Percentiles rank a stretch among this genome's conserved stretches.
phyloP scores from a whole-genome alignment of 2,113 vertebrate species.

The Psettodes erumei region DNA sequence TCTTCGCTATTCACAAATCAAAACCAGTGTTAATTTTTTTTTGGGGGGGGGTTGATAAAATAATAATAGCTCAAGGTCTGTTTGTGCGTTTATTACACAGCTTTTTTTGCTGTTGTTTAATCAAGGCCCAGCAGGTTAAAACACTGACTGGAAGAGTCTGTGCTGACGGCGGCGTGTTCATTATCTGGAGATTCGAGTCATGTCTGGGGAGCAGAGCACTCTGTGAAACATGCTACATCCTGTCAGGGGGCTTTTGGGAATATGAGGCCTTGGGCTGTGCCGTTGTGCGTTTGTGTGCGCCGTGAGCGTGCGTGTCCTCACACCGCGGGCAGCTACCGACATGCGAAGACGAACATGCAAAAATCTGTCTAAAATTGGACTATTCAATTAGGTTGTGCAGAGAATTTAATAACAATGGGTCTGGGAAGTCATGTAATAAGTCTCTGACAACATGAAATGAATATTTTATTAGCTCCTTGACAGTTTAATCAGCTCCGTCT shows the following conservation, averaged over 20 bases:
- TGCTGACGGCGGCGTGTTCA: background rate
- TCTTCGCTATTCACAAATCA: background rate
- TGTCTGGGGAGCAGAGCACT: constrained; percentile 23
- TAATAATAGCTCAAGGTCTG: background rate
- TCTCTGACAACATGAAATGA: constrained; percentile 65
- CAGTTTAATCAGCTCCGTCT: constrained; percentile 77
- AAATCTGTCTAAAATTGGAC: constrained; percentile 52
- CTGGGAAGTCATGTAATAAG: constrained; percentile 61
- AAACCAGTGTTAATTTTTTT: background rate
- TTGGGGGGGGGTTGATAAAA: background rate
- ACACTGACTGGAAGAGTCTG: background rate
- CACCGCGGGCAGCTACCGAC: background rate
- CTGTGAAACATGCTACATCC: constrained; percentile 53
- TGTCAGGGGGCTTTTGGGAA: constrained; percentile 44
- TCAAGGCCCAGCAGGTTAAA: background rate
- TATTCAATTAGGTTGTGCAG: constrained; percentile 58
- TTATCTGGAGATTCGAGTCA: constrained; percentile 25
- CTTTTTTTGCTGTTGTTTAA: background rate
- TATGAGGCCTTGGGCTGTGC: background rate
- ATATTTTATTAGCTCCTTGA: constrained; percentile 74
- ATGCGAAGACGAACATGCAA: constrained; percentile 32
- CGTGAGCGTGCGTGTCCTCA: background rate
- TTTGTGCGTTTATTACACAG: background rate
- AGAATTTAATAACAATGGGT: constrained; percentile 64
- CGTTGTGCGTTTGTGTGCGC: background rate